These are phyloP conservation scores for Telenomus remus DNA, from an alignment of 1,140 invertebrate species.

Conservation along the genomic window DNA sequence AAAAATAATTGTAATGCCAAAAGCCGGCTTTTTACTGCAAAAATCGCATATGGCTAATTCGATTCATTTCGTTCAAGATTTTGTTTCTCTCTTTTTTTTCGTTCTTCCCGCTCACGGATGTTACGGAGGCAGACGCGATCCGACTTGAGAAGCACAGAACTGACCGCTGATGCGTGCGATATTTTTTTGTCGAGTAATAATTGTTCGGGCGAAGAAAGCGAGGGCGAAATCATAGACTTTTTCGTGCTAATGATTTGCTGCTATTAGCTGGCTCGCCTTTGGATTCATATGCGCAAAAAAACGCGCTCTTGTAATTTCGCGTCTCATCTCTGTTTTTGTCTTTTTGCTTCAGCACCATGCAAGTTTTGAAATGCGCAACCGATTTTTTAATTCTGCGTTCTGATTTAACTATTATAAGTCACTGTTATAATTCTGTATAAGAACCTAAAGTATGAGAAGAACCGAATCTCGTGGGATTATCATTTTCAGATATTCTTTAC, in stretches of 20 bases:
- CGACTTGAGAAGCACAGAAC: slow-evolving; percentile 14
- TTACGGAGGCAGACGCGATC: slow-evolving; percentile 11
- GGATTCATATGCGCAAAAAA: background rate
- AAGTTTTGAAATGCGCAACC: too few relatives aligned
- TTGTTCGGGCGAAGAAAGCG: slow-evolving; percentile 24
- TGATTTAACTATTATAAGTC: too few relatives aligned
- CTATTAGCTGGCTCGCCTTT: slow-evolving; percentile 15
- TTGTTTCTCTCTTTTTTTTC: slow-evolving; percentile 4
- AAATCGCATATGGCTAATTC: slow-evolving; percentile 48
- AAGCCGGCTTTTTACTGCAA: slow-evolving; percentile 32
- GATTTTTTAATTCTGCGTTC: too few relatives aligned
- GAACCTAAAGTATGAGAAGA: too few relatives aligned
- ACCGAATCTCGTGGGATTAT: too few relatives aligned
- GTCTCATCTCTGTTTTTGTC: background rate
- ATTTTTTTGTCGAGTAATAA: slow-evolving; percentile 36
- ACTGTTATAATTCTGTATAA: too few relatives aligned
- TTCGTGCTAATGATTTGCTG: slow-evolving; percentile 24
- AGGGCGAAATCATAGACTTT: slow-evolving; percentile 38
- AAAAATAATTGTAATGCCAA: slow-evolving; percentile 41
- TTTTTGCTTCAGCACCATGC: too few relatives aligned
- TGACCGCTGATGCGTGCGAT: slow-evolving; percentile 7
- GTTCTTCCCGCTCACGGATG: slow-evolving; percentile 10
- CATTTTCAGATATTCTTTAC: background rate
- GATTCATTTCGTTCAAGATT: slow-evolving; percentile 23
- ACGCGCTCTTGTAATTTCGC: too few relatives aligned